phyloP scores from a whole-genome alignment of 2,888 invertebrate species.

The Nasonovia ribisnigri region DNA sequence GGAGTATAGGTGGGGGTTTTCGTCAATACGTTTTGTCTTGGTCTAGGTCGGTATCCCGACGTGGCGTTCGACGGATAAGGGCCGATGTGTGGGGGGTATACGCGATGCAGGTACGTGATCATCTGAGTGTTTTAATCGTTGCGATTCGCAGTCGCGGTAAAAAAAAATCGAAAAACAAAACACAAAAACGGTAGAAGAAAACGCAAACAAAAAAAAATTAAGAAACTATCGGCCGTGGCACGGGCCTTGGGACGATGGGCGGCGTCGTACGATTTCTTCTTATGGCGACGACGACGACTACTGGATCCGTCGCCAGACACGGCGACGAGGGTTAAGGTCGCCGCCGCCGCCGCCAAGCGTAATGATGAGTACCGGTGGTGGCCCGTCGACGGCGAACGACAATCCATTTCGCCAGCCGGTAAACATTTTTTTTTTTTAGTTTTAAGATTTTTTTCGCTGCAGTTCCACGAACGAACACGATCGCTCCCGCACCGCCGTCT shows the following conservation, averaged over 20 bases:
- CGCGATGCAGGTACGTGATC: background rate
- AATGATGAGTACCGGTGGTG: background rate
- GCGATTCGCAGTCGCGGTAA: background rate
- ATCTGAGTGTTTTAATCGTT: background rate
- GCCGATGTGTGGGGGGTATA: background rate
- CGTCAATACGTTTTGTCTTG: background rate
- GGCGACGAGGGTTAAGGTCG: slow-evolving; percentile 46
- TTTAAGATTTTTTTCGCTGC: background rate
- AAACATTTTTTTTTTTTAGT: background rate
- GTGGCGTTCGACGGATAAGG: background rate
- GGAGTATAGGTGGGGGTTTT: background rate
- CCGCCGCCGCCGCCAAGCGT: background rate
- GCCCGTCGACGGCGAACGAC: background rate
- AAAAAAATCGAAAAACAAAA: background rate
- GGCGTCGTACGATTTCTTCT: background rate
- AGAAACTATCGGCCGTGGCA: background rate
- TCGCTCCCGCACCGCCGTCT: background rate
- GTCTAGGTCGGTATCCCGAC: background rate
- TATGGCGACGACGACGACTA: background rate
- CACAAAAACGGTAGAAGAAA: background rate
- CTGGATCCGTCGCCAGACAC: slow-evolving; percentile 25
- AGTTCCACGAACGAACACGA: background rate
- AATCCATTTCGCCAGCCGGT: background rate
- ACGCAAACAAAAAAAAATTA: background rate
- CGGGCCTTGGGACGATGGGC: background rate